Evolutionary conservation across 2,113 vertebrate species (phyloP).

Genomic region (Tautogolabrus adspersus): DNA sequence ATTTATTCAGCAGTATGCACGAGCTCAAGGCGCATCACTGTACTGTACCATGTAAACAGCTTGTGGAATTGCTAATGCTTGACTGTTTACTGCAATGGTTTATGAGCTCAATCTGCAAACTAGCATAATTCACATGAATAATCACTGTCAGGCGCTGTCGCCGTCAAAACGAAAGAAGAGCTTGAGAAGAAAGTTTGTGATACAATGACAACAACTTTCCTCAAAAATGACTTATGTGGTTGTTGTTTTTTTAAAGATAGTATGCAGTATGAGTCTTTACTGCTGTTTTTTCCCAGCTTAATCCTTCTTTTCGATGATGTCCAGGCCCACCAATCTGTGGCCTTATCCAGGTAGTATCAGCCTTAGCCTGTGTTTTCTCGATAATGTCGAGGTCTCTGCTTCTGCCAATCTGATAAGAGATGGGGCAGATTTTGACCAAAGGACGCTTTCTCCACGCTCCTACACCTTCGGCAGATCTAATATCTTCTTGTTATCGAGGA

Average conservation of each 20-base stretch:
- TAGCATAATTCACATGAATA: conserved; percentile 60
- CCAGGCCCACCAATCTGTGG: not conserved
- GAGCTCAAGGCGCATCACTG: conserved; percentile 64
- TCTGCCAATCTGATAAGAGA: conserved; percentile 63
- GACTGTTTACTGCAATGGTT: conserved; percentile 68
- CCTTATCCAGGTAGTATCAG: conserved; percentile 46
- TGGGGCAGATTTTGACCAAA: conserved; percentile 24
- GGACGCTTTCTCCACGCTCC: conserved; percentile 50
- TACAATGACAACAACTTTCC: not conserved
- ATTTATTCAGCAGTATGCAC: conserved; percentile 71
- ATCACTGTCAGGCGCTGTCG: conserved; percentile 40
- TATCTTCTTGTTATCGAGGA: conserved; percentile 28
- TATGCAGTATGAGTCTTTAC: conserved; percentile 6
- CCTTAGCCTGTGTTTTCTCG: conserved; percentile 9
- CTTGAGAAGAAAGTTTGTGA: conserved; percentile 21
- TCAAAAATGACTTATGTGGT: not conserved
- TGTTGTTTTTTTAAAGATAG: too few species aligned
- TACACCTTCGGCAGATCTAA: conserved; percentile 46
- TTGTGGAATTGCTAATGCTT: conserved; percentile 67
- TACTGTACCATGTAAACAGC: conserved; percentile 70
- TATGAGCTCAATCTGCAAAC: conserved; percentile 60
- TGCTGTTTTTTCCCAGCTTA: conserved; percentile 5
- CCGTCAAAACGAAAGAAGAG: conserved; percentile 10
- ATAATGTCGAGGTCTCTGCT: conserved; percentile 59
- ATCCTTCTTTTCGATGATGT: conserved; percentile 28